These are phyloP conservation scores for Lasioglossum albipes DNA, from an alignment of 1,140 invertebrate genomes.

Conservation along the genomic window DNA sequence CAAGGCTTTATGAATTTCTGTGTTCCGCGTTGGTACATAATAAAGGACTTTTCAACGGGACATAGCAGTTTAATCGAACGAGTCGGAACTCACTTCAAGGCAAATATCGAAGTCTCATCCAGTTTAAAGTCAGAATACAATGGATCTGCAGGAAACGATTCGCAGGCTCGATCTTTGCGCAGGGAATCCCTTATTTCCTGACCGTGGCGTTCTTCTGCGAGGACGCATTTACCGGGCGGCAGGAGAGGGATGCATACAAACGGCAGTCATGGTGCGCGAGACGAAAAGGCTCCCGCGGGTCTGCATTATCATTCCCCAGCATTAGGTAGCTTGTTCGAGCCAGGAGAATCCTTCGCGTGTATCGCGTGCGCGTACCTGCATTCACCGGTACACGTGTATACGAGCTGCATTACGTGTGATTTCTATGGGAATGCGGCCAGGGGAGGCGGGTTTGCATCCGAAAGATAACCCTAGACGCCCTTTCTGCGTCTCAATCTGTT, in stretches of 20 bases:
- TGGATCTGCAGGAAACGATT: constrained; percentile 5
- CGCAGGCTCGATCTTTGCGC: not conserved
- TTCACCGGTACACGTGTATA: constrained; percentile 57
- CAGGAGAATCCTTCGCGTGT: constrained; percentile 31
- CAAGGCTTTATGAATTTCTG: no score
- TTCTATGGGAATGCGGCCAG: constrained; percentile 66
- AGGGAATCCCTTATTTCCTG: constrained; percentile 32
- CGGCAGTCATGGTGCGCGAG: constrained; percentile 36
- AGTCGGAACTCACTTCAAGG: no score
- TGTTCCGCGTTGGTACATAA: no score
- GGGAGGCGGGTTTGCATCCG: constrained; percentile 57
- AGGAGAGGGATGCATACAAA: constrained; percentile 22
- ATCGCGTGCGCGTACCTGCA: constrained; percentile 36
- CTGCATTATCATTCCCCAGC: constrained; percentile 64
- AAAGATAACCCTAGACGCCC: constrained; percentile 63
- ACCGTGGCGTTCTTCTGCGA: not conserved
- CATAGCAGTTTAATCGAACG: no score
- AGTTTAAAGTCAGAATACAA: not conserved
- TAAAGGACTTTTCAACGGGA: no score
- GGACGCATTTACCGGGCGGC: constrained; percentile 29
- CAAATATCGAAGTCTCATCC: no score
- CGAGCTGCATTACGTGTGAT: constrained; percentile 61
- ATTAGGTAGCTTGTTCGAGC: constrained; percentile 62
- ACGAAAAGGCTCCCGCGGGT: constrained; percentile 64
- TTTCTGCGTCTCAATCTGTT: not conserved